phyloP scores from a whole-genome alignment of 2,113 vertebrate genomes.

The Callochromis pleurospilus region DNA sequence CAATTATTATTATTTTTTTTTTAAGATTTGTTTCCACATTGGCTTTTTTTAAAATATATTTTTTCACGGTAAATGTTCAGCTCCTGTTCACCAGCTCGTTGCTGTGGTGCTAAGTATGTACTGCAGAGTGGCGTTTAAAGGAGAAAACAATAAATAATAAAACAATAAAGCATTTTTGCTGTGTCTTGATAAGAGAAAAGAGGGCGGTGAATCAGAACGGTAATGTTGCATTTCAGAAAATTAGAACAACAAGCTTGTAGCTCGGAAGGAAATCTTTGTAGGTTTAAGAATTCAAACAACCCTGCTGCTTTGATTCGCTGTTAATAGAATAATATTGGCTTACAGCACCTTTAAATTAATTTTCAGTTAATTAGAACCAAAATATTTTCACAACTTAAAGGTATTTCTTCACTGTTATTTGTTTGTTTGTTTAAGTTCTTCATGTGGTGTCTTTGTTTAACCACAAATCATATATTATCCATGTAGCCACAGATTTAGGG shows the following conservation, averaged over 20 bases:
- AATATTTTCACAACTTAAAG: not conserved
- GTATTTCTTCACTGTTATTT: not conserved
- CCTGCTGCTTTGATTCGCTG: not conserved
- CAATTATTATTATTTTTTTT: not conserved
- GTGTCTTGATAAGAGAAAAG: not conserved
- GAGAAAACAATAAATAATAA: not conserved
- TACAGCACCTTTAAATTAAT: not conserved
- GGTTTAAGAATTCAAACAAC: not conserved
- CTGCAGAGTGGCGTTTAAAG: not conserved
- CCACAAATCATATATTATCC: not conserved
- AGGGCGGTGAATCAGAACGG: not conserved
- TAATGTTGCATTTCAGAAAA: not conserved
- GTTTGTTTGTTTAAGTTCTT: not conserved
- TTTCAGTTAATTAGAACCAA: not conserved
- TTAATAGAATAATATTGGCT: not conserved
- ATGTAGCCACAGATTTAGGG: not conserved
- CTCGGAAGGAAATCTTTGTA: not conserved
- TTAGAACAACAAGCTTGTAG: not conserved
- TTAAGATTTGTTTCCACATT: not conserved
- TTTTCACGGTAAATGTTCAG: not conserved
- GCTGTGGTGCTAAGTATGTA: not conserved
- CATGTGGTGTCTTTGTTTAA: not conserved
- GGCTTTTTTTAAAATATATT: accelerated
- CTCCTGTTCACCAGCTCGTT: not conserved
- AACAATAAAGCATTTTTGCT: not conserved